phyloP scores from a whole-genome alignment of 2,888 invertebrate genomes.

The Morpho deidamia region DNA sequence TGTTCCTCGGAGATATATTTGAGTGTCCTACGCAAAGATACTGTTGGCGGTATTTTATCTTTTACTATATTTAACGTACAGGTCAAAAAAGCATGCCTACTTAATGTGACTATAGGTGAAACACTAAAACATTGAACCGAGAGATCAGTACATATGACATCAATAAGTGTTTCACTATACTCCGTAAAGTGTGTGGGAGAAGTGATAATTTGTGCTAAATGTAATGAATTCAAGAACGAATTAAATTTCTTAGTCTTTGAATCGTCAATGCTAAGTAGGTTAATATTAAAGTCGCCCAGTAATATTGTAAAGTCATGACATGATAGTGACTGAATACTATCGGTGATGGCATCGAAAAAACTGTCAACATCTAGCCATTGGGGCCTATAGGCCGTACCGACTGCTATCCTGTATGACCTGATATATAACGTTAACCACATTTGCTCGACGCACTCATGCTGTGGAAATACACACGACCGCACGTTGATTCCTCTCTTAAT shows the following conservation, averaged over 20 bases:
- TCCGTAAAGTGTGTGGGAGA: constrained; percentile 18
- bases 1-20: neutral
- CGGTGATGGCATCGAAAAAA: constrained; percentile 19
- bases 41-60: constrained; percentile 1
- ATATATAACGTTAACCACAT: constrained; percentile 17
- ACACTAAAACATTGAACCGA: constrained; percentile 8
- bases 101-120: constrained; percentile 5
- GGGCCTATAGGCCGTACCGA: constrained; percentile 10
- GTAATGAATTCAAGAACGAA: constrained; percentile 7
- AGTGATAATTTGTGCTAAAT: constrained; percentile 15
- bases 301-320: constrained; percentile 13
- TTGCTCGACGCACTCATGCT: constrained; percentile 14
- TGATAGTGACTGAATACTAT: constrained; percentile 10
- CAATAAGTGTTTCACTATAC: constrained; percentile 12
- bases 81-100: neutral
- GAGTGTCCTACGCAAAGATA: neutral
- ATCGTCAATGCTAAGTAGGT: neutral
- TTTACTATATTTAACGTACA: constrained; percentile 2
- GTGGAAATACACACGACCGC: neutral
- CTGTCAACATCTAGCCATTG: constrained; percentile 16
- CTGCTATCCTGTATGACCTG: constrained; percentile 1
- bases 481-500: neutral
- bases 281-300: constrained; percentile 18
- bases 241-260: constrained; percentile 2
- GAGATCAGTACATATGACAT: constrained; percentile 18